These are phyloP conservation scores for Itoplectis maculator DNA, from an alignment of 2,888 invertebrate genomes.

Conservation along the genomic window DNA sequence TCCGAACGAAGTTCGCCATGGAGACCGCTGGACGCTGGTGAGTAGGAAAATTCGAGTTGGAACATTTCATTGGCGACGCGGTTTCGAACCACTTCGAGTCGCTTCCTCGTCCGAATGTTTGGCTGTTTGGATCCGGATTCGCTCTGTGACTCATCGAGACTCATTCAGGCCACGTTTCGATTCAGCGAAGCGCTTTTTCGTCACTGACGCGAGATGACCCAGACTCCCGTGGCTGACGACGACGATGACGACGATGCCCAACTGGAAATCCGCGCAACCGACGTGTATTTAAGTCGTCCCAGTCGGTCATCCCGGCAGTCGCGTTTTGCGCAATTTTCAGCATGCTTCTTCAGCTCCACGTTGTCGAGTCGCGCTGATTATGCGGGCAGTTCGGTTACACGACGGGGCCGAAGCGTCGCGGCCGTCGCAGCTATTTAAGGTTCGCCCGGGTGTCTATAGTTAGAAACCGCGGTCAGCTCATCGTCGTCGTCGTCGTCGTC, in stretches of 20 bases:
- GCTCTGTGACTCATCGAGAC: constrained; percentile 23
- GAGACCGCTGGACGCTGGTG: constrained; percentile 53
- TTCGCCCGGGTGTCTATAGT: constrained; percentile 83
- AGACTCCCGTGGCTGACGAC: constrained; percentile 36
- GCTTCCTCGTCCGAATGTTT: too few relatives aligned
- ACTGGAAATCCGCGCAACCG: constrained; percentile 16
- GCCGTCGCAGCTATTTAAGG: constrained; percentile 82
- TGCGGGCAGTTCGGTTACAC: constrained; percentile 67
- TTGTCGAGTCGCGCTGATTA: constrained; percentile 10
- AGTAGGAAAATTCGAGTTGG: constrained; percentile 37
- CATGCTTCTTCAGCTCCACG: not conserved
- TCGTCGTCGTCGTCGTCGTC: constrained; percentile 4
- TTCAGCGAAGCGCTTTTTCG: constrained; percentile 3
- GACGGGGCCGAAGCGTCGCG: constrained; percentile 52
- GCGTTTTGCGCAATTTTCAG: constrained; percentile 30
- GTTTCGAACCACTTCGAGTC: too few relatives aligned
- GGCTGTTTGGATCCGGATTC: not conserved
- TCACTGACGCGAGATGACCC: constrained; percentile 51
- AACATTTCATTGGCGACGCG: too few relatives aligned
- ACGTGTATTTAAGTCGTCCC: constrained; percentile 15
- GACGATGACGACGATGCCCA: not conserved
- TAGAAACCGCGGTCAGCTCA: constrained; percentile 81
- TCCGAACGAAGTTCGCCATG: constrained; percentile 33
- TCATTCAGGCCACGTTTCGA: constrained; percentile 36
- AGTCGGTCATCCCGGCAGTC: not conserved